Percentiles rank a stretch among this genome's conserved stretches.
phyloP scores from a whole-genome alignment of 2,888 invertebrate genomes.

The Apamea sordens region DNA sequence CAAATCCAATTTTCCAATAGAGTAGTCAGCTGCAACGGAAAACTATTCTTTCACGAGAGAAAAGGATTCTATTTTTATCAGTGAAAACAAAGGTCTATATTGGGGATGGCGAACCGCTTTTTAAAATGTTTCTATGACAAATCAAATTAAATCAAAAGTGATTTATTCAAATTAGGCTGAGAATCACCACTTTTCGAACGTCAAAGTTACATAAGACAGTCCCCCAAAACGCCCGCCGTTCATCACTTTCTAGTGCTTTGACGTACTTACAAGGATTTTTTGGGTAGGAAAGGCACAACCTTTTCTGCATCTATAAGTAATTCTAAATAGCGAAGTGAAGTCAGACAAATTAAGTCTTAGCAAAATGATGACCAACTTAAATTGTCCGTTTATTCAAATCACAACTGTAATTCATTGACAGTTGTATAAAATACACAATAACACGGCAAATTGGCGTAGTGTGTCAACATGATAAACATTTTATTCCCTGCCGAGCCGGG shows the following conservation, averaged over 20 bases:
- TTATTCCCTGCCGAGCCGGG: too few relatives aligned
- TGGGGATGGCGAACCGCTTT: background rate
- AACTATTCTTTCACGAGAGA: slow-evolving; percentile 27
- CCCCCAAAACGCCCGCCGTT: background rate
- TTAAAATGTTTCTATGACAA: background rate
- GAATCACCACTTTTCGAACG: background rate
- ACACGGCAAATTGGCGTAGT: background rate
- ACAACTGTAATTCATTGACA: background rate
- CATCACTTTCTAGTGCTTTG: background rate
- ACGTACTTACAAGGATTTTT: too few relatives aligned
- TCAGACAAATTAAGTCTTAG: background rate
- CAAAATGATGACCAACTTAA: background rate
- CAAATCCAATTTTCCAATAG: slow-evolving; percentile 60
- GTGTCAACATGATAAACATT: background rate
- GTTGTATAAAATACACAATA: background rate
- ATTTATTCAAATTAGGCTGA: background rate
- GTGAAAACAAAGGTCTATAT: background rate
- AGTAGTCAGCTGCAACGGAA: slow-evolving; percentile 36
- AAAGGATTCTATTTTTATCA: slow-evolving; percentile 25
- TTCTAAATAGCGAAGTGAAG: background rate
- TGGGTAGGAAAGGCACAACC: too few relatives aligned
- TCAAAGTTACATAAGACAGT: background rate
- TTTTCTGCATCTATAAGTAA: too few relatives aligned
- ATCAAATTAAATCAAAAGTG: background rate
- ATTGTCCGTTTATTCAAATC: background rate